These are phyloP conservation scores for Aplochiton taeniatus DNA, from an alignment of 2,797 vertebrate species.

Conservation along the genomic window DNA sequence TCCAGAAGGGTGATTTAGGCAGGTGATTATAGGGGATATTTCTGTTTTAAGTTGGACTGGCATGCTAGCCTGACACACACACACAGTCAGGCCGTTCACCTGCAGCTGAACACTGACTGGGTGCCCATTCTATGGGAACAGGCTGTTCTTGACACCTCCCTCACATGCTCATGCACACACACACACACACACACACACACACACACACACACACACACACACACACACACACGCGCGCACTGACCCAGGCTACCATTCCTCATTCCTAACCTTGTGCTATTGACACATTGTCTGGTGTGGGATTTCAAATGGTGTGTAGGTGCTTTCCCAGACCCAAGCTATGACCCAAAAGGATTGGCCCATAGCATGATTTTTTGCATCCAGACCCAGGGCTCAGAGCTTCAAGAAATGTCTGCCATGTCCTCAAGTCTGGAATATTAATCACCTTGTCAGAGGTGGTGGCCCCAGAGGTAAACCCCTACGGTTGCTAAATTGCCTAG, in stretches of 20 bases:
- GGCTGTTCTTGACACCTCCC: not conserved
- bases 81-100: conserved; percentile 19
- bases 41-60: conserved; percentile 39
- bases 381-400: too few relatives aligned
- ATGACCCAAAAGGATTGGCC: too few relatives aligned
- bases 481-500: not conserved
- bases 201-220: too few relatives aligned
- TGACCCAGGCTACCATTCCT: conserved; percentile 23
- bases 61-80: conserved; percentile 25
- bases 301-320: conserved; percentile 56
- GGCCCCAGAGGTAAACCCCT: conserved; percentile 41
- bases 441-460: conserved; percentile 28
- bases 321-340: conserved; percentile 48
- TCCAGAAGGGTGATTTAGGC: conserved; percentile 54
- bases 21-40: conserved; percentile 44
- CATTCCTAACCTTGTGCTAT: conserved; percentile 30
- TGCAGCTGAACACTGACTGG: not conserved
- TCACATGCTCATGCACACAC: not conserved
- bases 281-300: conserved; percentile 50
- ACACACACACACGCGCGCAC: conserved; percentile 1
- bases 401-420: too few relatives aligned
- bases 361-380: too few relatives aligned
- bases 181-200: too few relatives aligned
- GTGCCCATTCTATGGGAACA: not conserved
- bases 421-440: conserved; percentile 44